phyloP scores from a whole-genome alignment of 2,888 invertebrate genomes.

The Troglohyphantes excavatus region DNA sequence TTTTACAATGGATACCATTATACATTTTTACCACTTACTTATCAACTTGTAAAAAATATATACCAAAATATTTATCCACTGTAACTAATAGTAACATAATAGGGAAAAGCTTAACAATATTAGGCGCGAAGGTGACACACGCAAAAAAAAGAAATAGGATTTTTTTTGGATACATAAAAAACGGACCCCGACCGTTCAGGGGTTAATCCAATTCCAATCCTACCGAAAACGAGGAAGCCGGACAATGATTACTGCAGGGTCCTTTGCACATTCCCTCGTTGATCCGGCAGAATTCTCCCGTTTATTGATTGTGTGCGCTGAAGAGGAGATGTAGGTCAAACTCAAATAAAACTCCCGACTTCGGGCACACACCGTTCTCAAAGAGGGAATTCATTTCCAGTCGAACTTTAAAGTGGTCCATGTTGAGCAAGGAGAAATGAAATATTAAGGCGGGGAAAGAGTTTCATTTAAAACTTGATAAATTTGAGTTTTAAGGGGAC shows the following conservation, averaged over 20 bases:
- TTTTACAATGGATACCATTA: too few relatives aligned
- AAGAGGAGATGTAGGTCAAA: conserved; percentile 38
- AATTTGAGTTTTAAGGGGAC: too few relatives aligned
- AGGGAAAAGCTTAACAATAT: background rate
- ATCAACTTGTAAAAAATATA: too few relatives aligned
- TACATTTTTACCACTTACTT: background rate
- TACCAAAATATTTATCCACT: background rate
- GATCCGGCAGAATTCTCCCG: conserved; percentile 20
- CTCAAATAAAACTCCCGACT: conserved; percentile 31
- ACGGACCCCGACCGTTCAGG: background rate
- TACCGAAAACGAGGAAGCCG: conserved; percentile 13
- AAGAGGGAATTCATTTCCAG: background rate
- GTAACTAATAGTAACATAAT: background rate
- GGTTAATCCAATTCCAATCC: conserved; percentile 11
- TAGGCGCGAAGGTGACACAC: background rate
- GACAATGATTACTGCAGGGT: background rate
- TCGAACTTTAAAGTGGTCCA: conserved; percentile 10
- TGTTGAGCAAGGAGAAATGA: too few relatives aligned
- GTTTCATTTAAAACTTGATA: too few relatives aligned
- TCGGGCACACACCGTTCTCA: background rate
- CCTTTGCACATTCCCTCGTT: background rate
- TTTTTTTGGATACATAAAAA: background rate
- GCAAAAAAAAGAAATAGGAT: background rate
- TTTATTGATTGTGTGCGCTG: conserved; percentile 31
- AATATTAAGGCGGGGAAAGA: too few relatives aligned